Percentiles rank a stretch among this genome's conserved stretches.
These are phyloP conservation scores for Electrophaes corylata DNA, from an alignment of 2,888 invertebrate species.

Conservation along the genomic window DNA sequence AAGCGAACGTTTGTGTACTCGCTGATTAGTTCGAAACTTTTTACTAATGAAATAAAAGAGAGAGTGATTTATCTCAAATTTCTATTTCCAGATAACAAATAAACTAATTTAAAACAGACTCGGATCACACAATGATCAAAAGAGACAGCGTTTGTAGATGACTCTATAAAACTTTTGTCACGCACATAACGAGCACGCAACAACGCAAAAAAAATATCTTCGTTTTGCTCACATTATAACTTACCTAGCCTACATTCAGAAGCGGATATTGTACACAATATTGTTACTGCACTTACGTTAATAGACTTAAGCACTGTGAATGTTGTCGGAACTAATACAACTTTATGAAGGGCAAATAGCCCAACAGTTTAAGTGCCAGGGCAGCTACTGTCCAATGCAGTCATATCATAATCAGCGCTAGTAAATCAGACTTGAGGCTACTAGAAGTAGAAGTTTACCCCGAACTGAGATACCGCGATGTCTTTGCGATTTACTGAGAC, in stretches of 20 bases:
- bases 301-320: constrained; percentile 55
- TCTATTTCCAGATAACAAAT: constrained; percentile 15
- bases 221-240: neutral
- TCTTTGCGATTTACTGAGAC: no score
- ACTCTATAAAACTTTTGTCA: constrained; percentile 10
- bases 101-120: constrained; percentile 16
- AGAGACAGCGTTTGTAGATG: constrained; percentile 4
- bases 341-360: constrained; percentile 58
- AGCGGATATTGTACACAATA: constrained; percentile 45
- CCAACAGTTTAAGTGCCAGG: constrained; percentile 9
- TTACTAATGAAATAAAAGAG: constrained; percentile 17
- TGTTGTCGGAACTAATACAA: constrained; percentile 55
- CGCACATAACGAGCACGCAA: constrained; percentile 17
- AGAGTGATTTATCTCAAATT: constrained; percentile 15
- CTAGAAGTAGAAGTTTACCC: no score
- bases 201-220: neutral
- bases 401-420: constrained; percentile 11
- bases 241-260: constrained; percentile 6
- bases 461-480: no score
- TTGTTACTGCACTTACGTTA: constrained; percentile 36
- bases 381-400: constrained; percentile 1
- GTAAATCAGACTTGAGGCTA: constrained; percentile 7
- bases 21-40: constrained; percentile 12
- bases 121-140: constrained; percentile 8
- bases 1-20: neutral